A percentile compares a stretch with the other conserved stretches of the same genome.
phyloP scores from a whole-genome alignment of 2,113 vertebrate genomes.

The Nettapus auritus region DNA sequence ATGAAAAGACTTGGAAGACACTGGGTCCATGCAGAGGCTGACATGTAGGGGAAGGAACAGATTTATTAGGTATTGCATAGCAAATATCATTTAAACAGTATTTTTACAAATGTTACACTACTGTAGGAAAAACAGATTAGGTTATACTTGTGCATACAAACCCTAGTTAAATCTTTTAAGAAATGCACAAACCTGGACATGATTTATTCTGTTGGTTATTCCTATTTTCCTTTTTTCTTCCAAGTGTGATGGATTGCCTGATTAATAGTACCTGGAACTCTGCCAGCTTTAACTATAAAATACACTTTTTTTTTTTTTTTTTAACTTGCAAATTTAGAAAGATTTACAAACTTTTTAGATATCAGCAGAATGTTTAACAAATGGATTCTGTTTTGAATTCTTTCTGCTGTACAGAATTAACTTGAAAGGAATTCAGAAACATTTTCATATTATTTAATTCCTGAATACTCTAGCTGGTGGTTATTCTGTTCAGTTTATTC shows the following conservation, averaged over 20 bases:
- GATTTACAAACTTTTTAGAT: not conserved
- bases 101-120: not conserved
- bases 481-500: not conserved
- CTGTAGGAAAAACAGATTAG: not conserved
- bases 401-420: not conserved
- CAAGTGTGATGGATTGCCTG: not conserved
- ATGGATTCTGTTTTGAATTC: not conserved
- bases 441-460: not conserved
- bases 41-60: not conserved
- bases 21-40: not conserved
- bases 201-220: not conserved
- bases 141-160: not conserved
- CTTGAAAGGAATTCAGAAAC: not conserved
- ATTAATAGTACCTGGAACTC: not conserved
- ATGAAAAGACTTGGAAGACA: not conserved
- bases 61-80: not conserved
- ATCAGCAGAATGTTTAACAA: conserved; percentile 19
- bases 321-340: not conserved
- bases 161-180: not conserved
- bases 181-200: not conserved
- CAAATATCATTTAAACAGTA: not conserved
- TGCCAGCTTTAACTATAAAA: not conserved
- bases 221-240: not conserved
- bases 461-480: not conserved
- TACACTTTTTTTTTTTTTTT: not conserved